Conservation (phyloP, 2,888 invertebrate genomes). For the Trilocha varians region DNA sequence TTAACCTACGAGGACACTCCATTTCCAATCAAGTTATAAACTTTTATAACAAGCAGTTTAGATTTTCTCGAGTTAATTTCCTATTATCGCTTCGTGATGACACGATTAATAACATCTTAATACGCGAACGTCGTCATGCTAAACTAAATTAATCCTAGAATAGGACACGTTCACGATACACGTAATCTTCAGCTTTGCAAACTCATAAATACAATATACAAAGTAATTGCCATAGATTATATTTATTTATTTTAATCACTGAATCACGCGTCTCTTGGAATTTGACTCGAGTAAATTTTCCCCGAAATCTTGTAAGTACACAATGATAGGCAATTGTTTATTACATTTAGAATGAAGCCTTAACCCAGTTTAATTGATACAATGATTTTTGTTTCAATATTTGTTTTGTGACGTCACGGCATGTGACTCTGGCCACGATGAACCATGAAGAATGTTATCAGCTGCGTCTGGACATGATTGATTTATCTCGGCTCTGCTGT, state of each 20-base stretch:
- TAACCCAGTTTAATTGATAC: constrained; percentile 29
- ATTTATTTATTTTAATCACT: constrained; percentile 1
- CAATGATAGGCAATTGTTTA: constrained; percentile 2
- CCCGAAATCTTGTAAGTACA: constrained; percentile 2
- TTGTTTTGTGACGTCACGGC: constrained; percentile 39
- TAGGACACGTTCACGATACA: constrained; percentile 9
- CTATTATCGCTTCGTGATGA: too few species aligned
- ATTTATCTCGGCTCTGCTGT: constrained; percentile 48
- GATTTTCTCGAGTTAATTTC: too few species aligned
- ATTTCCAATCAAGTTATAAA: too few species aligned
- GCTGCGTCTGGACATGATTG: constrained; percentile 47
- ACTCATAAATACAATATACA: constrained; percentile 4
- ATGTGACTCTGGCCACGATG: constrained; percentile 46
- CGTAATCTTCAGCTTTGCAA: constrained; percentile 1
- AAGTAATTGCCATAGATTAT: constrained; percentile 1
- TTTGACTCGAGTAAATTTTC: constrained; percentile 11
- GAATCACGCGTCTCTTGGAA: constrained; percentile 3
- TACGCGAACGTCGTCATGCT: constrained; percentile 6
- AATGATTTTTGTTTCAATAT: constrained; percentile 32
- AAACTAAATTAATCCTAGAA: constrained; percentile 10
- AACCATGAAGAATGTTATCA: constrained; percentile 44
- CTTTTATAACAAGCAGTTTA: too few species aligned
- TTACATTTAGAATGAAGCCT: constrained; percentile 19
- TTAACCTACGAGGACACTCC: too few species aligned
- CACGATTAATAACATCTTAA: constrained; percentile 7